Percentiles rank a stretch among this genome's conserved stretches.
Conservation (phyloP, 1,140 invertebrate species). For the Cydia splendana region DNA sequence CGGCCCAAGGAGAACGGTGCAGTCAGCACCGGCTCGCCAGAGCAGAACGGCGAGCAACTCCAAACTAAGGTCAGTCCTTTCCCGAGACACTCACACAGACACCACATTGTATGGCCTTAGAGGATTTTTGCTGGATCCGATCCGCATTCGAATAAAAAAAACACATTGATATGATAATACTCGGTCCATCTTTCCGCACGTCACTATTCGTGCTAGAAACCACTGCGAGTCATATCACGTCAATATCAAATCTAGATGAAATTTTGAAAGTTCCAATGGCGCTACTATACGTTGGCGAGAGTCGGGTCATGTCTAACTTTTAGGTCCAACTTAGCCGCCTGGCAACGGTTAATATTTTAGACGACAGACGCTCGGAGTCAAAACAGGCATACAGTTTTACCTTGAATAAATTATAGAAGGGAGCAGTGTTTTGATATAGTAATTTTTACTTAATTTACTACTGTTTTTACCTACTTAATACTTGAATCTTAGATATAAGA, state of each 20-base stretch:
- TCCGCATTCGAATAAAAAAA: too few species aligned
- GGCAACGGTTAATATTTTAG: not conserved
- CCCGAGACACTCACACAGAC: conserved; percentile 32
- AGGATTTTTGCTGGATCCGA: too few species aligned
- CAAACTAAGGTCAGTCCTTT: conserved; percentile 62
- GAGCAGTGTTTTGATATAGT: not conserved
- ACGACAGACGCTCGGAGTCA: not conserved
- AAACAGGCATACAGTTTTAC: conserved; percentile 13
- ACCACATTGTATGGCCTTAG: not conserved
- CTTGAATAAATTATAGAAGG: not conserved
- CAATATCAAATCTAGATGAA: too few species aligned
- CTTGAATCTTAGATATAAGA: too few species aligned
- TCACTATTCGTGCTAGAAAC: too few species aligned
- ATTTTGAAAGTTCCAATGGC: too few species aligned
- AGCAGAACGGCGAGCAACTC: conserved; percentile 71
- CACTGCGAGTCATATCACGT: too few species aligned
- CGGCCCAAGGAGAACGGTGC: conserved; percentile 88
- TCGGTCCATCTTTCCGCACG: too few species aligned
- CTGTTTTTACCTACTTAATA: too few species aligned
- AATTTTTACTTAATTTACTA: not conserved
- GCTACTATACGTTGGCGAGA: not conserved
- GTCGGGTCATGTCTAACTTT: not conserved
- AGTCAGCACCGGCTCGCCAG: conserved; percentile 77
- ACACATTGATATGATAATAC: too few species aligned
- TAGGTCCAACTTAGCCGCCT: not conserved